These are phyloP conservation scores for Tolypeutes matacus DNA, from an alignment of 2,797 vertebrate species.

Conservation along the genomic window DNA sequence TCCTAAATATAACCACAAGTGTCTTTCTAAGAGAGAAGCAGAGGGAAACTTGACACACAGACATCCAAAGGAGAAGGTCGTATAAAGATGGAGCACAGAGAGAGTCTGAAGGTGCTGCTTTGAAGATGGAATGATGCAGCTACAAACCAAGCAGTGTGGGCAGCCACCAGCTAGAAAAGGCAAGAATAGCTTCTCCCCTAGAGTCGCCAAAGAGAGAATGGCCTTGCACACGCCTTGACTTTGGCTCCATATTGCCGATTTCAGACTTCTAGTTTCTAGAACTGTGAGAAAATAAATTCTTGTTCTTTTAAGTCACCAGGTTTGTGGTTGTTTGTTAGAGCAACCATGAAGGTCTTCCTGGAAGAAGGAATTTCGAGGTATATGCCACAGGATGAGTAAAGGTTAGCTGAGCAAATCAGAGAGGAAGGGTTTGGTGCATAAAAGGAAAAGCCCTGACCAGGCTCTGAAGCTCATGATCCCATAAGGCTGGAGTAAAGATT, in stretches of 20 bases:
- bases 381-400: not conserved
- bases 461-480: not conserved
- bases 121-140: not conserved
- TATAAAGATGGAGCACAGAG: not conserved
- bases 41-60: not conserved
- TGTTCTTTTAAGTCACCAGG: not conserved
- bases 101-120: not conserved
- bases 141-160: not conserved
- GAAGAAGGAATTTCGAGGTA: not conserved
- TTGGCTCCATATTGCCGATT: not conserved
- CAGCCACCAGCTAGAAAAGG: not conserved
- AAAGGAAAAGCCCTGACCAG: not conserved
- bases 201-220: rapidly evolving
- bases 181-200: rapidly evolving
- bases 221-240: not conserved
- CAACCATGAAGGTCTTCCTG: not conserved
- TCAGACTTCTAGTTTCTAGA: not conserved
- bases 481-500: not conserved
- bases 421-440: not conserved
- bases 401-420: not conserved
- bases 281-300: not conserved
- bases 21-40: not conserved
- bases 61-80: not conserved
- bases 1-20: not conserved
- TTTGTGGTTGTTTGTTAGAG: not conserved